Evolutionary conservation across 2,797 vertebrate genomes (phyloP), one percentile per base, ranked within the genome.

Genomic region (Microctenopoma lineatum): DNA sequence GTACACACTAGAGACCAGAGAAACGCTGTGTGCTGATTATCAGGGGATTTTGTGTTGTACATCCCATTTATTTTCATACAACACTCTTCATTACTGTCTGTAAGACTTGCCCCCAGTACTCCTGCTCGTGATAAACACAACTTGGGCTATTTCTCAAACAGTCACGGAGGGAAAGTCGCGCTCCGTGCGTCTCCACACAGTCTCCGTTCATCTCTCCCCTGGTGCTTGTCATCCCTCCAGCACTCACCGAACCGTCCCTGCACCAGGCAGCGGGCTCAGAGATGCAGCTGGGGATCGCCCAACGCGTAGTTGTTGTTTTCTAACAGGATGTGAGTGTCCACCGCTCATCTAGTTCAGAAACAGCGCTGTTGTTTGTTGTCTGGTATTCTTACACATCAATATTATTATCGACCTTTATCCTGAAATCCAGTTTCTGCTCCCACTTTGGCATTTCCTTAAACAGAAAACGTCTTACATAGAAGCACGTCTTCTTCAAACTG

Each of bases 11-110:
- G 60, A 67, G 67, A 63, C 52, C 61, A 29, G 70, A 56, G 67
- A 70, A 53, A 71, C 69, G 74, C 73, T 27, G 66, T 11, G 14
- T 53, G 50, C 71, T 77, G 76, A 80, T 81, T 69, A 55, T 54
- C 14, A 0, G 34, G 44, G 29, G 50, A 70, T 42, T 38, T 67
- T 52, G 50, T 39, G 41, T 44, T 63, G 66, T 66, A 25, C 55
- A 41, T 64, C 39, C 29, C 11, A 38, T 66, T 65, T 21, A 21
- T 21, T 21, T 21, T 21, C 21, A 21, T 21, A 21, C 21, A 21
- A 21, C 21, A 21, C 21, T 21, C 21, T 21, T 21, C 21, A 1
- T 21, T 21, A 21, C 21, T 21, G 21, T 21, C 21, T 21, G 2
- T 25, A 41, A 42, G 13, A 42, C 14, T 15, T 12, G 13, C 14